Evolutionary conservation across 2,888 invertebrate species (phyloP).

Genomic region (Epistrophella euchroma): DNA sequence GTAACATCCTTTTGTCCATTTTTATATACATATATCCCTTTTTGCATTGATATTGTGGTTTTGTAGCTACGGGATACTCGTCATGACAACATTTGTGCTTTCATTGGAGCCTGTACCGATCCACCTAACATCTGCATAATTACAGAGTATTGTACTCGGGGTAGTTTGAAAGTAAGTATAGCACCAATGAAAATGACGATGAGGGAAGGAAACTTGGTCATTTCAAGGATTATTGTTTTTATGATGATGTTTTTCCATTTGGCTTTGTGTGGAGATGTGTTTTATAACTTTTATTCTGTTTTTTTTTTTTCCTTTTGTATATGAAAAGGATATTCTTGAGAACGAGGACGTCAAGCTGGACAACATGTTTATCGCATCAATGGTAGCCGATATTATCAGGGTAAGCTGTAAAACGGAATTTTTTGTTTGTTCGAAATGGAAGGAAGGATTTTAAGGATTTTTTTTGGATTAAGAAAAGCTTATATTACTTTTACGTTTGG

Average conservation of each 20-base stretch:
- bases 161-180: conserved; percentile 91
- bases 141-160: conserved; percentile 94
- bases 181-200: not conserved
- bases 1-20: conserved; percentile 11
- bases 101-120: conserved; percentile 96
- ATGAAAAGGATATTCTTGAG: conserved; percentile 94
- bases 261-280: conserved; percentile 1
- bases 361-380: conserved; percentile 97
- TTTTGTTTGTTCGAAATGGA: conserved; percentile 15
- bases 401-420: conserved; percentile 85
- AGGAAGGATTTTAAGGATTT: conserved; percentile 10
- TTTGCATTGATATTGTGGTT: conserved; percentile 22
- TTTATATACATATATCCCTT: conserved; percentile 1
- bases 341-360: conserved; percentile 98
- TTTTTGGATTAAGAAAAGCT: conserved; percentile 20
- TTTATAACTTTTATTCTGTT: conserved; percentile 1
- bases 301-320: conserved; percentile 77
- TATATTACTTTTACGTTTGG: conserved; percentile 9
- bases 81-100: conserved; percentile 96
- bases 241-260: conserved; percentile 24
- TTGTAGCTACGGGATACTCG: conserved; percentile 93
- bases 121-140: conserved; percentile 95
- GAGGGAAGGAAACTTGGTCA: conserved; percentile 1
- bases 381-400: conserved; percentile 96
- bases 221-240: conserved; percentile 29